phyloP scores from a whole-genome alignment of 2,113 vertebrate species.

The Hoplias malabaricus region DNA sequence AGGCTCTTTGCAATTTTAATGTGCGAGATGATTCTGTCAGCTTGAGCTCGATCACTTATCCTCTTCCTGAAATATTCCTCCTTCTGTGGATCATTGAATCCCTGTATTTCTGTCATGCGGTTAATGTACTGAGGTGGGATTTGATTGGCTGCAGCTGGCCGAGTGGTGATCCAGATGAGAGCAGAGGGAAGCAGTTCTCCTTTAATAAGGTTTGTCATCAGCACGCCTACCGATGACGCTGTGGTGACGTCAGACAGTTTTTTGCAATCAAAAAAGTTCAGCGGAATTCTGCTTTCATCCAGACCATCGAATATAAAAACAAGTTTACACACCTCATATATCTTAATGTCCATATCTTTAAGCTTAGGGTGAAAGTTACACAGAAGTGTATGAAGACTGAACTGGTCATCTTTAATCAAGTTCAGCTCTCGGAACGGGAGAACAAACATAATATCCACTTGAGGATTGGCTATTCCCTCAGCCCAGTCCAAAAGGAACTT shows the following conservation, averaged over 20 bases:
- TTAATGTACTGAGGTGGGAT: not conserved
- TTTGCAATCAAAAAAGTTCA: not conserved
- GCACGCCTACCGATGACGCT: not conserved
- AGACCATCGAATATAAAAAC: not conserved
- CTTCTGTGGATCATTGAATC: not conserved
- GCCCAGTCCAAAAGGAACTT: not conserved
- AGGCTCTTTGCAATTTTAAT: not conserved
- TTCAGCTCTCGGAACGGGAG: not conserved
- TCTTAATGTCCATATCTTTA: not conserved
- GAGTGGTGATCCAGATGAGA: not conserved
- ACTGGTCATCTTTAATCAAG: not conserved
- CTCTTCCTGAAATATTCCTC: not conserved
- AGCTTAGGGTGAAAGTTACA: not conserved
- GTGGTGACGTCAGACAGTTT: not conserved
- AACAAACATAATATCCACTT: not conserved
- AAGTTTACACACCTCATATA: not conserved
- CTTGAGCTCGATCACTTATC: not conserved
- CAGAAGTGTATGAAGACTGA: not conserved
- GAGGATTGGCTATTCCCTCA: not conserved
- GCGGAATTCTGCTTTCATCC: not conserved
- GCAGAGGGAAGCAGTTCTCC: not conserved
- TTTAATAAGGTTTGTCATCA: not conserved
- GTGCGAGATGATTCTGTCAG: not conserved
- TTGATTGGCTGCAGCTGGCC: not conserved
- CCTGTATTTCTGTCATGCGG: not conserved